Conservation (phyloP, 2,113 vertebrate genomes). For the Chloropsis hardwickii region DNA sequence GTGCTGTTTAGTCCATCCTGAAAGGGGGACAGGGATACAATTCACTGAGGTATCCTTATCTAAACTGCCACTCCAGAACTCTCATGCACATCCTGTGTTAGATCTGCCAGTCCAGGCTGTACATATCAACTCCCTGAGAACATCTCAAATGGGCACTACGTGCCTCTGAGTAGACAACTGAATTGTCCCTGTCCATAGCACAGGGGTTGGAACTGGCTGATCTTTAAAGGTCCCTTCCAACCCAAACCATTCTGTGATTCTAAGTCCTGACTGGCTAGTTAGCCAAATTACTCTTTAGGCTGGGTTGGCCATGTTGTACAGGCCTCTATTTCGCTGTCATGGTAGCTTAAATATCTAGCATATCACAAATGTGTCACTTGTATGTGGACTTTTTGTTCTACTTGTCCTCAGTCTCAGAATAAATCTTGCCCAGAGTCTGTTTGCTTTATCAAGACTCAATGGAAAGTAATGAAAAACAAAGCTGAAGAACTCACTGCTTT, state of each 20-base stretch:
- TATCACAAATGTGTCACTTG: background rate
- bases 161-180: background rate
- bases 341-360: background rate
- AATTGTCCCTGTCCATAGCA: background rate
- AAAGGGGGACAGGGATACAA: background rate
- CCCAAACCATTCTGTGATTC: background rate
- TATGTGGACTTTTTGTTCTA: background rate
- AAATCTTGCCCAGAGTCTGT: background rate
- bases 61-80: background rate
- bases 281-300: background rate
- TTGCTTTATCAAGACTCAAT: slow-evolving; percentile 16
- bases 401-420: slow-evolving; percentile 3
- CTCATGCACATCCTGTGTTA: background rate
- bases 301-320: background rate
- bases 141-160: background rate
- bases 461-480: slow-evolving; percentile 37
- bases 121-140: background rate
- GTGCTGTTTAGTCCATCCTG: background rate
- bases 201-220: background rate
- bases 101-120: background rate
- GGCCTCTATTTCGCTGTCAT: background rate
- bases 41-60: background rate
- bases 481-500: background rate
- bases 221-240: background rate
- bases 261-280: background rate